These are phyloP conservation scores for Kryptolebias marmoratus DNA, from an alignment of 2,113 vertebrate genomes.

Conservation along the genomic window DNA sequence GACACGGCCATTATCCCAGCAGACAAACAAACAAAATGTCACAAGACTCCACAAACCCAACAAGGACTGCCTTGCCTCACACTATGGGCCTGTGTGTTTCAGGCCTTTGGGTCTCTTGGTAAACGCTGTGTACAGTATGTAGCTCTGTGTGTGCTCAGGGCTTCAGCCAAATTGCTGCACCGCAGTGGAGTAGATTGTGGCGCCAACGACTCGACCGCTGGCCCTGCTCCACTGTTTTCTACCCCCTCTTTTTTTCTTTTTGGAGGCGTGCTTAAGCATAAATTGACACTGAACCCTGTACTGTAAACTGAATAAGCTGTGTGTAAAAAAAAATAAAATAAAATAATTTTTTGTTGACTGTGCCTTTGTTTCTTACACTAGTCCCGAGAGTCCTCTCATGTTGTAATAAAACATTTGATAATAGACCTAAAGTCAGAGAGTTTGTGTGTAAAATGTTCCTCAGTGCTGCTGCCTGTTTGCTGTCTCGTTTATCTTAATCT, in stretches of 20 bases:
- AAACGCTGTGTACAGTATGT: slow-evolving; percentile 30
- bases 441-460: slow-evolving; percentile 31
- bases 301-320: slow-evolving; percentile 24
- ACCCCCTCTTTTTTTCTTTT: neutral
- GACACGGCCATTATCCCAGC: slow-evolving; percentile 14
- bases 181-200: slow-evolving; percentile 26
- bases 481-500: slow-evolving; percentile 28
- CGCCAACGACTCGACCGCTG: slow-evolving; percentile 17
- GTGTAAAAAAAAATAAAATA: slow-evolving; percentile 3
- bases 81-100: neutral
- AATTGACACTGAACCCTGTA: slow-evolving; percentile 10
- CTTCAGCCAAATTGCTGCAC: slow-evolving; percentile 35
- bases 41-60: slow-evolving; percentile 5
- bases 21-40: slow-evolving; percentile 16
- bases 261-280: slow-evolving; percentile 42
- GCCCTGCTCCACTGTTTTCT: slow-evolving; percentile 26
- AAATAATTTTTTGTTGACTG: slow-evolving; percentile 17
- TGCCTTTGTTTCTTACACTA: slow-evolving; percentile 32
- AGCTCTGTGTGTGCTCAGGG: slow-evolving; percentile 11
- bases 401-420: slow-evolving; percentile 40
- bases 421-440: slow-evolving; percentile 37
- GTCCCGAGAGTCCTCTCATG: slow-evolving; percentile 21
- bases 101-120: slow-evolving; percentile 12
- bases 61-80: slow-evolving; percentile 10
- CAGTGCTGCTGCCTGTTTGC: slow-evolving; percentile 25